Evolutionary conservation across 2,888 invertebrate genomes (phyloP).

Genomic region (Myathropa florea): DNA sequence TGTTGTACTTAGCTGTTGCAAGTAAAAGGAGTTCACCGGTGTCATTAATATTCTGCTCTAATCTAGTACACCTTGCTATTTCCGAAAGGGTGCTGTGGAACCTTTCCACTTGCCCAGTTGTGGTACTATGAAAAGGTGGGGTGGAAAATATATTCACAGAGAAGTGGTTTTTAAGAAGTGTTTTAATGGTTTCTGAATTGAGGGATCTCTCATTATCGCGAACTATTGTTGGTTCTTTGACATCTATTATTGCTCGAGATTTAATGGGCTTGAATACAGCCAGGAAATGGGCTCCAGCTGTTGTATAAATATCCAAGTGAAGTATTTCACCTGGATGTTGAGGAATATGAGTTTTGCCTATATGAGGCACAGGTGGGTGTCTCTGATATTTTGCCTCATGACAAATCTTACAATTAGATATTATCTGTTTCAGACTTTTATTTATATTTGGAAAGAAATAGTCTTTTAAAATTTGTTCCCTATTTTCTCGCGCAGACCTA

Average conservation of each 20-base stretch:
- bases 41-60: constrained; percentile 12
- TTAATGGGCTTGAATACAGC: too few species aligned
- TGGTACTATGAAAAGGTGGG: constrained; percentile 22
- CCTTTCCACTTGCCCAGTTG: constrained; percentile 40
- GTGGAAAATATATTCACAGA: constrained; percentile 7
- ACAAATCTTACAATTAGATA: constrained; percentile 16
- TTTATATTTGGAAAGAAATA: not conserved
- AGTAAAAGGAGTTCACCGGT: constrained; percentile 13
- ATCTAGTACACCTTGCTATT: too few species aligned
- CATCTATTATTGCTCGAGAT: too few species aligned
- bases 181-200: too few species aligned
- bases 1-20: constrained; percentile 33
- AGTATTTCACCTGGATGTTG: too few species aligned
- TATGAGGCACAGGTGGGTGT: not conserved
- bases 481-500: constrained; percentile 15
- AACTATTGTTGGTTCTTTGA: too few species aligned
- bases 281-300: too few species aligned
- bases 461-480: constrained; percentile 13
- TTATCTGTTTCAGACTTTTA: too few species aligned
- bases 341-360: too few species aligned
- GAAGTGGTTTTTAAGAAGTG: constrained; percentile 14
- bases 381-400: constrained; percentile 23
- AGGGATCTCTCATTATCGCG: too few species aligned
- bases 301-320: too few species aligned
- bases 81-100: too few species aligned